These are phyloP conservation scores for Mycetomoellerius zeteki DNA, from an alignment of 1,140 invertebrate genomes.

Conservation along the genomic window DNA sequence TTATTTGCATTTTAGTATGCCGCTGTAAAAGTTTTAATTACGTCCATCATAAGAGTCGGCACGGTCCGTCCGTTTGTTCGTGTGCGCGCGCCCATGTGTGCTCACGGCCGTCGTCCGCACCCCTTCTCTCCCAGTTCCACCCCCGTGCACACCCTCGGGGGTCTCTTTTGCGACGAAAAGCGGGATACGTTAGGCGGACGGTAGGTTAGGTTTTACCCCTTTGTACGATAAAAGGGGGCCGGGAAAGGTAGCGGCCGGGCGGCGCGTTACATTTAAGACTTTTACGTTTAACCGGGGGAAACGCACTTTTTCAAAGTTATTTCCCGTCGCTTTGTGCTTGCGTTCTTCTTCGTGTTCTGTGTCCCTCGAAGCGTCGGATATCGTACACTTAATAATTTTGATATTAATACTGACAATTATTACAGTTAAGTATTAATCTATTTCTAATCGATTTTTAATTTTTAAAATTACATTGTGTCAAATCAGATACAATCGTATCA, in stretches of 20 bases:
- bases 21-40: constrained; percentile 79
- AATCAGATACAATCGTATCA: neutral
- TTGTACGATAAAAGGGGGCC: constrained; percentile 63
- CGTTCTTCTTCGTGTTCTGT: constrained; percentile 1
- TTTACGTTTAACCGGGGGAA: constrained; percentile 63
- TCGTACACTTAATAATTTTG: neutral
- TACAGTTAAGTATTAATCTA: neutral
- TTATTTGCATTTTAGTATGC: constrained; percentile 74
- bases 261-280: constrained; percentile 68
- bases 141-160: constrained; percentile 59
- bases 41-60: constrained; percentile 77
- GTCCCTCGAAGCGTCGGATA: neutral
- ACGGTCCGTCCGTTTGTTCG: constrained; percentile 74
- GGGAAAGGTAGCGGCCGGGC: constrained; percentile 50
- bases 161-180: constrained; percentile 68
- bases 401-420: neutral
- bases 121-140: constrained; percentile 33
- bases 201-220: constrained; percentile 69
- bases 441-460: neutral
- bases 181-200: constrained; percentile 70
- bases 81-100: constrained; percentile 57
- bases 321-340: constrained; percentile 20
- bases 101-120: constrained; percentile 55
- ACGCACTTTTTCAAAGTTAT: constrained; percentile 54
- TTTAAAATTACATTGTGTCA: neutral